A percentile compares a stretch with the other conserved stretches of the same genome.
These are phyloP conservation scores for Onychostruthus taczanowskii DNA, from an alignment of 2,113 vertebrate genomes.

Conservation along the genomic window DNA sequence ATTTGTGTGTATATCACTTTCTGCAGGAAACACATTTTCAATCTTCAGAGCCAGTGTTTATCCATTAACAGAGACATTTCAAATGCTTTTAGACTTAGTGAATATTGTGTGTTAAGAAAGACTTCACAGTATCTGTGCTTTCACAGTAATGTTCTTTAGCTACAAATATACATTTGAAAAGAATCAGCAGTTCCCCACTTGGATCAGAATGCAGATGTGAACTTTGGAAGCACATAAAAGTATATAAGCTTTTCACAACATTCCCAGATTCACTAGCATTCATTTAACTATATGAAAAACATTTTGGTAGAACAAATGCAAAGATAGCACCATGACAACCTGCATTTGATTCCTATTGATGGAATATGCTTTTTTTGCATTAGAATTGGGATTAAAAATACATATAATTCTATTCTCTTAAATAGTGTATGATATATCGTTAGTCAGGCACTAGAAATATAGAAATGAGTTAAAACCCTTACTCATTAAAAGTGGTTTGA, in stretches of 20 bases:
- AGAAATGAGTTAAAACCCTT: neutral
- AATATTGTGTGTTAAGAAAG: neutral
- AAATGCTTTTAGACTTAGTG: neutral
- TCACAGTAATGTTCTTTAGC: neutral
- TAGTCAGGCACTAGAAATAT: neutral
- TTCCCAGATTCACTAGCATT: neutral
- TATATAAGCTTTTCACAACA: neutral
- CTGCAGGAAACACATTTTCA: neutral
- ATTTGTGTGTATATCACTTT: neutral
- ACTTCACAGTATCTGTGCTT: neutral
- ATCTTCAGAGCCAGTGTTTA: neutral
- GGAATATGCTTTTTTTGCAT: neutral
- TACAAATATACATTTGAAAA: neutral
- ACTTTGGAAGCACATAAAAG: neutral
- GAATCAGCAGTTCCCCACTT: neutral
- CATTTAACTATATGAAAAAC: neutral
- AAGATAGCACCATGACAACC: neutral
- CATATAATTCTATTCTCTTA: neutral
- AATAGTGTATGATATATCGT: neutral
- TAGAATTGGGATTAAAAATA: neutral
- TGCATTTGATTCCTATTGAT: neutral
- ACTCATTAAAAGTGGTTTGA: neutral
- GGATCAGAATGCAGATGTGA: neutral
- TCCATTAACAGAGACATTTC: slow-evolving; percentile 6
- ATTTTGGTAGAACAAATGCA: neutral